A percentile compares a stretch with the other conserved stretches of the same genome.
These are phyloP conservation scores for Egretta garzetta DNA, from an alignment of 2,113 vertebrate genomes.

Conservation along the genomic window DNA sequence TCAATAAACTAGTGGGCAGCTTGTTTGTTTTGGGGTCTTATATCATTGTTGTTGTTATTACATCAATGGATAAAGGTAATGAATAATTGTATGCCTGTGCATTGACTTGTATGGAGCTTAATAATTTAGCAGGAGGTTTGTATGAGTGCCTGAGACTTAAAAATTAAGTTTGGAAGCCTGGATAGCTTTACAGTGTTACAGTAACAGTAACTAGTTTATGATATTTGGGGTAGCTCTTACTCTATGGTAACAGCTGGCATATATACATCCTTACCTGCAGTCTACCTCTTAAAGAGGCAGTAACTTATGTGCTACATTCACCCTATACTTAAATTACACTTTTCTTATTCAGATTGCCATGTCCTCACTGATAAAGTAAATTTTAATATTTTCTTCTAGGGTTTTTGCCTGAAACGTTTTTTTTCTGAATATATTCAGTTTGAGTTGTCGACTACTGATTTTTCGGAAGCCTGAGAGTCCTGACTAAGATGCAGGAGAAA, in stretches of 20 bases:
- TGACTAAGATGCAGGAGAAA: neutral
- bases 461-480: neutral
- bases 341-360: neutral
- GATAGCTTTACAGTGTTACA: conserved; percentile 15
- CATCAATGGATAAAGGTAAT: neutral
- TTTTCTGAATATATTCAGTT: neutral
- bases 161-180: neutral
- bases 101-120: neutral
- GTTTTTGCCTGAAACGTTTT: neutral
- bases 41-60: neutral
- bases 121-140: neutral
- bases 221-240: neutral
- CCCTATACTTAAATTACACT: neutral
- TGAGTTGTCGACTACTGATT: neutral
- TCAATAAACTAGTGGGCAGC: neutral
- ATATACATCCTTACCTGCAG: neutral
- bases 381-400: neutral
- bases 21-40: neutral
- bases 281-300: neutral
- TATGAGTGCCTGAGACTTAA: neutral
- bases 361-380: neutral
- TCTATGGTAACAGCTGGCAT: no score
- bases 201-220: neutral
- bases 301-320: neutral
- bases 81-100: neutral